Percentiles rank a stretch among this genome's conserved stretches.
Conservation (phyloP, 2,113 vertebrate species). For the Chaetops frenatus region DNA sequence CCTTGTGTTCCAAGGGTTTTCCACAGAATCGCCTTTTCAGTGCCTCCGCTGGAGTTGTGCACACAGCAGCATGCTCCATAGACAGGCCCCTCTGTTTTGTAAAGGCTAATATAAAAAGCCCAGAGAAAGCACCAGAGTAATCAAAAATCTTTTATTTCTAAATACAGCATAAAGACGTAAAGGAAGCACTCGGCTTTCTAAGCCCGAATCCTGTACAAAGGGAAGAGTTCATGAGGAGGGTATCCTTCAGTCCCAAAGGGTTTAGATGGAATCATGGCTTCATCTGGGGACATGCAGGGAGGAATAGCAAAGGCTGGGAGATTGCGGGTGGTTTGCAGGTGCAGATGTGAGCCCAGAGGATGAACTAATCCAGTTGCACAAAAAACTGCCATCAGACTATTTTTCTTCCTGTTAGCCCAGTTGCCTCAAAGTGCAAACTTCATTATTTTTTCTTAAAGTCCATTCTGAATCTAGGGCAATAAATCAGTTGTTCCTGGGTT, state of each 20-base stretch:
- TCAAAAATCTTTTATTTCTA: not conserved
- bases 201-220: not conserved
- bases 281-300: not conserved
- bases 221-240: not conserved
- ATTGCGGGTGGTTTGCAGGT: not conserved
- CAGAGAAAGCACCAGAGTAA: not conserved
- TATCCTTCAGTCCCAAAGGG: not conserved
- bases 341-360: not conserved
- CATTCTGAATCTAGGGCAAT: not conserved
- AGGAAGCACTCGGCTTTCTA: not conserved
- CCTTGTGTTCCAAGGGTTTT: not conserved
- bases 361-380: not conserved
- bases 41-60: not conserved
- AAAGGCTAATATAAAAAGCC: not conserved
- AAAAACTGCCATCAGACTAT: not conserved
- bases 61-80: not conserved
- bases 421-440: not conserved
- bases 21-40: not conserved
- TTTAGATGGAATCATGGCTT: not conserved
- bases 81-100: not conserved
- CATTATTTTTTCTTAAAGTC: not conserved
- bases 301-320: not conserved
- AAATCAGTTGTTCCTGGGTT: not conserved
- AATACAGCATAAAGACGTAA: not conserved
- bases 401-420: not conserved